Percentiles rank a stretch among this genome's conserved stretches.
These are phyloP conservation scores for Yponomeuta sedellus DNA, from an alignment of 2,888 invertebrate species.

Conservation along the genomic window DNA sequence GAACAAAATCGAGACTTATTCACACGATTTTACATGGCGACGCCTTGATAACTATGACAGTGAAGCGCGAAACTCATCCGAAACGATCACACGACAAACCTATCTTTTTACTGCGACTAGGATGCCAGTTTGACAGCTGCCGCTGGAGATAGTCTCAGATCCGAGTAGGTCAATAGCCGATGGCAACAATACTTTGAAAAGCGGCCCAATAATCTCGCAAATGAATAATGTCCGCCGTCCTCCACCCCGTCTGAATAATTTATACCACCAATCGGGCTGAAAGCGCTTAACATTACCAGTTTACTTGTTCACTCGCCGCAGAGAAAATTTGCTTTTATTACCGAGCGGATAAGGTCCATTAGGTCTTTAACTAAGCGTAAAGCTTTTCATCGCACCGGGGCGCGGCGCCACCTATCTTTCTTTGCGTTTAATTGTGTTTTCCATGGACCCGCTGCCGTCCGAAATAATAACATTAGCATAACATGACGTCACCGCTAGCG, in stretches of 20 bases:
- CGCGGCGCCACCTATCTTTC: slow-evolving; percentile 8
- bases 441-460: slow-evolving; percentile 13
- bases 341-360: neutral
- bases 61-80: neutral
- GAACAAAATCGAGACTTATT: neutral
- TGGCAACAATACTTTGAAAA: slow-evolving; percentile 24
- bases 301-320: neutral
- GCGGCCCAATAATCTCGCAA: slow-evolving; percentile 35
- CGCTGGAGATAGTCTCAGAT: slow-evolving; percentile 2
- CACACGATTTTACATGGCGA: neutral
- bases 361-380: neutral
- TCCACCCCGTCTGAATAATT: slow-evolving; percentile 38
- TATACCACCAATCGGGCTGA: slow-evolving; percentile 43
- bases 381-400: neutral
- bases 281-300: slow-evolving; percentile 29
- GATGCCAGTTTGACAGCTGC: neutral
- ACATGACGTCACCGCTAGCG: slow-evolving; percentile 3
- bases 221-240: slow-evolving; percentile 35
- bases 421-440: slow-evolving; percentile 18
- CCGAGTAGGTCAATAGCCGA: neutral
- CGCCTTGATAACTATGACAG: neutral
- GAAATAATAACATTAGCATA: slow-evolving; percentile 4
- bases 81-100: neutral
- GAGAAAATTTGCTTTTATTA: neutral
- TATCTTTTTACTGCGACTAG: neutral